Evolutionary conservation across 2,113 vertebrate genomes (phyloP).

Genomic region (Eolophus roseicapilla): DNA sequence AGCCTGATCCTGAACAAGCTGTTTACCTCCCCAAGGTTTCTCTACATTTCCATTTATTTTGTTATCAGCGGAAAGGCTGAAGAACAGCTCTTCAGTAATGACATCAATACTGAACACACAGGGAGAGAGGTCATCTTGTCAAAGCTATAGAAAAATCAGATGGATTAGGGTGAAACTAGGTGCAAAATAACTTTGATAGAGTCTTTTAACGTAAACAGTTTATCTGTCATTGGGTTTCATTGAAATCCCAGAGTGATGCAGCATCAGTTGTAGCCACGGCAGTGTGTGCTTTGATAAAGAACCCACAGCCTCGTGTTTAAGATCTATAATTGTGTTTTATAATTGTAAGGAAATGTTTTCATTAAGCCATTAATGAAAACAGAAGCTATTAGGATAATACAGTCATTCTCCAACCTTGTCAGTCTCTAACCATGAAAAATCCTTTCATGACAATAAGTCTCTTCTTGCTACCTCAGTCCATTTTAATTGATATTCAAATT

Average conservation of each 20-base stretch:
- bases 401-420: conserved; percentile 1
- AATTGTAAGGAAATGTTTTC: conserved; percentile 47
- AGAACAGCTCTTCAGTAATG: conserved; percentile 65
- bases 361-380: conserved; percentile 68
- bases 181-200: conserved; percentile 75
- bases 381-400: conserved; percentile 59
- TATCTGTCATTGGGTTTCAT: conserved; percentile 60
- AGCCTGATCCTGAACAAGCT: conserved; percentile 58
- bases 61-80: conserved; percentile 71
- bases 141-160: conserved; percentile 69
- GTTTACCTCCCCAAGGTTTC: conserved; percentile 74
- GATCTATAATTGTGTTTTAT: conserved; percentile 16
- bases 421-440: conserved; percentile 19
- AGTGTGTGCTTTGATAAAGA: conserved; percentile 36
- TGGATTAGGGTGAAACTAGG: conserved; percentile 71
- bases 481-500: conserved; percentile 14
- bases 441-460: not conserved
- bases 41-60: conserved; percentile 70
- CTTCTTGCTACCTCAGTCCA: not conserved
- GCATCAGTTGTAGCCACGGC: not conserved
- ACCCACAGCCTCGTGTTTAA: not conserved
- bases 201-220: conserved; percentile 73
- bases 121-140: conserved; percentile 73
- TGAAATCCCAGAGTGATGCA: conserved; percentile 40
- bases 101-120: conserved; percentile 68